Evolutionary conservation across 2,113 vertebrate species (phyloP).

Genomic region (Macquaria ambigua): DNA sequence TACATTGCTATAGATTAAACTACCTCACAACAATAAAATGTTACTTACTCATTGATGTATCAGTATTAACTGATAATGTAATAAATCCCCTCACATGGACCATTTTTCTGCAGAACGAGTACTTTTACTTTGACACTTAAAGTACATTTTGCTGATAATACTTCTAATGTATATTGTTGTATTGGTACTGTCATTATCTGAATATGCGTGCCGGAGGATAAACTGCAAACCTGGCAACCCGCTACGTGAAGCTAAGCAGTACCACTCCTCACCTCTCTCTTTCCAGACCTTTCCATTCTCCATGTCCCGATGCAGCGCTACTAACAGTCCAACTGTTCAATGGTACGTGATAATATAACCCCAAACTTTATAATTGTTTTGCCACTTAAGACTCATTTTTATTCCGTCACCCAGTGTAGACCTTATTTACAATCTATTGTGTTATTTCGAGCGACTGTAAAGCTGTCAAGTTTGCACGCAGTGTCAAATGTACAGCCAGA

Average conservation of each 20-base stretch:
- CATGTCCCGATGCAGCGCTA: accelerated
- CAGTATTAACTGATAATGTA: not conserved
- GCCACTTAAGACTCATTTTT: not conserved
- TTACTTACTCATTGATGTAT: not conserved
- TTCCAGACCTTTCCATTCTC: slow-evolving; percentile 62
- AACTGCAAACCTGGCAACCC: slow-evolving; percentile 58
- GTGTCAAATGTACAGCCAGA: not conserved
- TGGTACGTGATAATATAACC: not conserved
- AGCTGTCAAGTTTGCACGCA: not conserved
- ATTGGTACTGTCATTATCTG: not conserved
- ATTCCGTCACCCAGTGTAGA: no score
- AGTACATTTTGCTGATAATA: not conserved
- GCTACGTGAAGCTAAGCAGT: not conserved
- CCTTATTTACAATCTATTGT: accelerated
- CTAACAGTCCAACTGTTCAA: accelerated
- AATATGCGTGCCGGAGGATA: not conserved
- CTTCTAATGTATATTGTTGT: not conserved
- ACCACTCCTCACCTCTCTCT: not conserved
- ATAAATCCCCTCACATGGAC: no score
- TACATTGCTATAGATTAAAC: not conserved
- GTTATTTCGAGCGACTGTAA: not conserved
- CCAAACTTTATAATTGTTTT: accelerated
- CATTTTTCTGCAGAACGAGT: not conserved
- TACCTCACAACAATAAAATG: not conserved
- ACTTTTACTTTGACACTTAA: not conserved